Percentiles rank a stretch among this genome's conserved stretches.
Evolutionary conservation across 2,113 vertebrate species (phyloP).

Genomic region (Sarotherodon lohbergeri): DNA sequence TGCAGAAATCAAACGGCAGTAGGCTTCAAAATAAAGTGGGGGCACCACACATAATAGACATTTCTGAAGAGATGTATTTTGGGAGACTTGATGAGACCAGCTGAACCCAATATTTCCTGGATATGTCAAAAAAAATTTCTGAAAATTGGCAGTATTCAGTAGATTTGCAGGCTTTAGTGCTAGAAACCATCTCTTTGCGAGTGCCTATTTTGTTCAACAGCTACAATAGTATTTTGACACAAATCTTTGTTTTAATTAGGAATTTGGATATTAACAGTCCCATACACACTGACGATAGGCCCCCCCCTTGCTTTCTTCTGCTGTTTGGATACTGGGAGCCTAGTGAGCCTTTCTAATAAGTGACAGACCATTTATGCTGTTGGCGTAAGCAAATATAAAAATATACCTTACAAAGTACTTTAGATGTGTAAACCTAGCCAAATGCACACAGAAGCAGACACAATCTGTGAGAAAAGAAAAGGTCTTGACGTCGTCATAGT

Average conservation of each 20-base stretch:
- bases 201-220: background rate
- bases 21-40: background rate
- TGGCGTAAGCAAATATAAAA: background rate
- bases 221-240: background rate
- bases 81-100: background rate
- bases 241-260: background rate
- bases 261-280: background rate
- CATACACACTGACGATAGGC: no score
- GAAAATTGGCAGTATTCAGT: background rate
- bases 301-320: accelerated
- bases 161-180: background rate
- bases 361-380: no score
- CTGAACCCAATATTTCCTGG: background rate
- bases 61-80: background rate
- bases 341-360: background rate
- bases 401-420: background rate
- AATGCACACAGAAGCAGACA: background rate
- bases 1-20: background rate
- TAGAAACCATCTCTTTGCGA: accelerated
- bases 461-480: background rate
- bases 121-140: background rate
- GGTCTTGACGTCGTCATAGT: accelerated
- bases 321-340: background rate
- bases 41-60: background rate
- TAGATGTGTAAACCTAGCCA: background rate